Conservation (phyloP, 2,797 vertebrate genomes). For the Xiphophorus birchmanni region DNA sequence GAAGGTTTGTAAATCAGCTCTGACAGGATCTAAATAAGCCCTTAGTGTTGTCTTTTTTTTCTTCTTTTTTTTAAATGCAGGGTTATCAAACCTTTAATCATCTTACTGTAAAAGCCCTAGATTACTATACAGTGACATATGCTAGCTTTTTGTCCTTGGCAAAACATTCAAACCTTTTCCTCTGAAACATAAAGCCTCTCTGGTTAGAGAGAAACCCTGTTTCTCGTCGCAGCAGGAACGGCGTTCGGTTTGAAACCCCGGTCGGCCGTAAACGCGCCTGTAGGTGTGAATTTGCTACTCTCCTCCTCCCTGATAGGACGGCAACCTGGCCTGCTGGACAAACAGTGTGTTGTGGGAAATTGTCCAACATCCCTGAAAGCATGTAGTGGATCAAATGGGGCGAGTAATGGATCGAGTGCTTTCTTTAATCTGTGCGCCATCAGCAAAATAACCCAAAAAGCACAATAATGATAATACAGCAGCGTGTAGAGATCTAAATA, state of each 20-base stretch:
- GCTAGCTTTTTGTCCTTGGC: constrained; percentile 52
- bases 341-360: constrained; percentile 9
- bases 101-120: constrained; percentile 71
- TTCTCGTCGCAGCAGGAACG: background rate
- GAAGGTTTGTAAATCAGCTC: background rate
- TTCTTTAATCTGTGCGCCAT: constrained; percentile 11
- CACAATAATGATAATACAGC: background rate
- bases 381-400: constrained; percentile 4
- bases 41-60: constrained; percentile 27
- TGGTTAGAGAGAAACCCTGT: background rate
- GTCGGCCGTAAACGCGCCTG: background rate
- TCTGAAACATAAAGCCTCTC: background rate
- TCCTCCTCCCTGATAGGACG: constrained; percentile 12
- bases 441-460: background rate
- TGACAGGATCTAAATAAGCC: constrained; percentile 33
- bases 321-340: constrained; percentile 6
- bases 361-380: constrained; percentile 20
- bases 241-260: background rate
- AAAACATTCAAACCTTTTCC: constrained; percentile 21
- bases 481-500: constrained; percentile 5
- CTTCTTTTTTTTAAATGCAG: constrained; percentile 44
- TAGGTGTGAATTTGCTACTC: constrained; percentile 23
- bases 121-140: constrained; percentile 70
- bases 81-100: constrained; percentile 69
- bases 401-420: constrained; percentile 1